Conservation (phyloP, 2,888 invertebrate genomes). For the Spisula subtruncata region DNA sequence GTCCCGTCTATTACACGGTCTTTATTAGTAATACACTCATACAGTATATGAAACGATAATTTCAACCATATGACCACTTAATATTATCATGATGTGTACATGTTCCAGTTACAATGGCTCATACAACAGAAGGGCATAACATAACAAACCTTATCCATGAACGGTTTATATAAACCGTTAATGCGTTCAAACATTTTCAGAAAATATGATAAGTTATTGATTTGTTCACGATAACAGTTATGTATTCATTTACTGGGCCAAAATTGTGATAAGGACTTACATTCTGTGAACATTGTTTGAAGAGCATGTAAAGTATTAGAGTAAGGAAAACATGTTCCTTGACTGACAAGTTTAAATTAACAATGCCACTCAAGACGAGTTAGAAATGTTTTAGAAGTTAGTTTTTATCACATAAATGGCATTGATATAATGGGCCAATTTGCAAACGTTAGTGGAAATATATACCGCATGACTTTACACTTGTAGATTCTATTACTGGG, state of each 20-base stretch:
- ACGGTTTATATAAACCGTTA: no score
- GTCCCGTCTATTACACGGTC: no score
- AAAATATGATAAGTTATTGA: no score
- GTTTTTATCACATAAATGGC: slow-evolving; percentile 21
- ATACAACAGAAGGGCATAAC: no score
- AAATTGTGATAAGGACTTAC: background rate
- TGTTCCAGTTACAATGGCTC: no score
- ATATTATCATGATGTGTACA: no score
- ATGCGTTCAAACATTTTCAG: no score
- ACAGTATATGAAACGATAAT: no score
- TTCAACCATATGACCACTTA: no score
- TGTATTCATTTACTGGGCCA: background rate
- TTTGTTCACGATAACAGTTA: no score
- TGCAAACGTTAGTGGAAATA: background rate
- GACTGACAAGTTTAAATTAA: slow-evolving; percentile 23
- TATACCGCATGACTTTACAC: background rate
- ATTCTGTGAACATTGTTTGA: background rate
- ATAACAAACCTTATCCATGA: no score
- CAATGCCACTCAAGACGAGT: slow-evolving; percentile 16
- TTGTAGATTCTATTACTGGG: background rate
- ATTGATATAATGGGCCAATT: slow-evolving; percentile 29
- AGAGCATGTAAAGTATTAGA: background rate
- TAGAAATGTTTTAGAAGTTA: background rate
- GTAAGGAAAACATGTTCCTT: slow-evolving; percentile 16
- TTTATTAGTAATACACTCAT: no score